Percentiles rank a stretch among this genome's conserved stretches.
Conservation (phyloP, 2,113 vertebrate genomes). For the Daphoenositta chrysoptera region DNA sequence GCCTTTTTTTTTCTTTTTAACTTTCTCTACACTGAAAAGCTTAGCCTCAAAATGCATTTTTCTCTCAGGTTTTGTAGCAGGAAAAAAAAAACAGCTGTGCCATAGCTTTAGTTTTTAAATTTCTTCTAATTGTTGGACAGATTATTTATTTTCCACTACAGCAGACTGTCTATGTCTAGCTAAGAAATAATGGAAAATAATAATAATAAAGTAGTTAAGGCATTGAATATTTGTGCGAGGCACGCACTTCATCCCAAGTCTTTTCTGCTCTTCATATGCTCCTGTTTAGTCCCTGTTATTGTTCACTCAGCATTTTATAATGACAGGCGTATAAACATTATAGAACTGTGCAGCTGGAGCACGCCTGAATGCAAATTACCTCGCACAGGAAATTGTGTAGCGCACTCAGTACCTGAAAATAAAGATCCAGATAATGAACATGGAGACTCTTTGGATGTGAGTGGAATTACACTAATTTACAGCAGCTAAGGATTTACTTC, state of each 20-base stretch:
- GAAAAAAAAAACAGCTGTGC: background rate
- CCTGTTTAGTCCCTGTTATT: background rate
- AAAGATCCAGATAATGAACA: constrained; percentile 25
- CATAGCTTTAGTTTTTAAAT: background rate
- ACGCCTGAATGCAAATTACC: background rate
- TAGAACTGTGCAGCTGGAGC: background rate
- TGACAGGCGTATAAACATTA: background rate
- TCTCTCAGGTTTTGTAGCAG: background rate
- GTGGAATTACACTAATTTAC: background rate
- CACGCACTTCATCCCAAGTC: background rate
- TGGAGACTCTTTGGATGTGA: background rate
- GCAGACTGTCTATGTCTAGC: background rate
- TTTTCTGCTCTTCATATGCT: background rate
- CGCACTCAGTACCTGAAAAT: constrained; percentile 17
- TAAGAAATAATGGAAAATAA: background rate
- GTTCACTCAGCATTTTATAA: constrained; percentile 32
- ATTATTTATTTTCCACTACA: background rate
- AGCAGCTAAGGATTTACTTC: background rate
- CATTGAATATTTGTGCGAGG: background rate
- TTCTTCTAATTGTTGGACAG: background rate
- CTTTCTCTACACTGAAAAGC: background rate
- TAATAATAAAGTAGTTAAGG: background rate
- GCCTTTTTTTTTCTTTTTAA: background rate
- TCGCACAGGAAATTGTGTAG: background rate
- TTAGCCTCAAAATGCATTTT: background rate